Percentiles rank a stretch among this genome's conserved stretches.
Conservation (phyloP, 2,888 invertebrate species). For the Druceiella hillmani region DNA sequence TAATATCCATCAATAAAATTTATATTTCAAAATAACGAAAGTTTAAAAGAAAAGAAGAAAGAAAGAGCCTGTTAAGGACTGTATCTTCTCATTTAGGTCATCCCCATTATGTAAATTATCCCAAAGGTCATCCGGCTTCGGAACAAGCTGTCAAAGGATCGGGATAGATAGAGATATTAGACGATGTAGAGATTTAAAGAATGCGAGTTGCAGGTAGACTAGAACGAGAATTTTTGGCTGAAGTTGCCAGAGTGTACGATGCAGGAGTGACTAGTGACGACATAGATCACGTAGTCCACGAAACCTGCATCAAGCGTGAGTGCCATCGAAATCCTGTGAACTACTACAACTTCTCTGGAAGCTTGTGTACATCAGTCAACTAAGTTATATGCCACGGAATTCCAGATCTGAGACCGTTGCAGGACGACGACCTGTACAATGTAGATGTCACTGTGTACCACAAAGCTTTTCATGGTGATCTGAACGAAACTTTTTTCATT, state of each 20-base stretch:
- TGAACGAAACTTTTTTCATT: slow-evolving; percentile 97
- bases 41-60: too few relatives aligned
- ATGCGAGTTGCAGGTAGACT: slow-evolving; percentile 86
- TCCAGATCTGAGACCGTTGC: slow-evolving; percentile 84
- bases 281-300: slow-evolving; percentile 87
- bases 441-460: slow-evolving; percentile 98
- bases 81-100: slow-evolving; percentile 81
- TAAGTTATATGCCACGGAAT: slow-evolving; percentile 94
- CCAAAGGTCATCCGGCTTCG: slow-evolving; percentile 76
- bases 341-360: slow-evolving; percentile 97
- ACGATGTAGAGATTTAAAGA: slow-evolving; percentile 94
- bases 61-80: slow-evolving; percentile 67
- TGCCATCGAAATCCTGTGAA: slow-evolving; percentile 99
- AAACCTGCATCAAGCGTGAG: slow-evolving; percentile 84
- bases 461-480: slow-evolving; percentile 95
- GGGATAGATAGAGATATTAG: slow-evolving; percentile 76
- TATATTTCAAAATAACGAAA: too few relatives aligned
- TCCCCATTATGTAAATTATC: slow-evolving; percentile 96
- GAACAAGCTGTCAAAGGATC: slow-evolving; percentile 79
- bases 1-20: too few relatives aligned
- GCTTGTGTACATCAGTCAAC: slow-evolving; percentile 95
- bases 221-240: slow-evolving; percentile 78
- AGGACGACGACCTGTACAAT: slow-evolving; percentile 94
- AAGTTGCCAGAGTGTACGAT: slow-evolving; percentile 82
- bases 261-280: slow-evolving; percentile 97